Conservation (phyloP, 1,140 invertebrate genomes). For the Ylistrum balloti region DNA sequence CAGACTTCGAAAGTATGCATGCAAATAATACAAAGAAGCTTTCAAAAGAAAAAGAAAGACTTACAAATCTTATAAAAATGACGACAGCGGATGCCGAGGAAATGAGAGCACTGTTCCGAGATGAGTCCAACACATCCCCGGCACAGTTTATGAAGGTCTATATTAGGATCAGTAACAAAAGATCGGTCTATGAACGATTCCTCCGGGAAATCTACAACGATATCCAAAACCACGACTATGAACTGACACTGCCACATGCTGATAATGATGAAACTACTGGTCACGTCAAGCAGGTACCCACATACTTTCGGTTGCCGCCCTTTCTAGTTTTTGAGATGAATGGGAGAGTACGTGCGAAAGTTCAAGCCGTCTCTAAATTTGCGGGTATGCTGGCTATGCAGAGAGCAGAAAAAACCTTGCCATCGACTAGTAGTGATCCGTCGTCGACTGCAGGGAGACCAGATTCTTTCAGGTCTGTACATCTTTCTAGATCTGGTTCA, state of each 20-base stretch:
- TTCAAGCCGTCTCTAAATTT: slow-evolving; percentile 1
- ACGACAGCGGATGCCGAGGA: neutral
- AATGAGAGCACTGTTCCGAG: slow-evolving; percentile 3
- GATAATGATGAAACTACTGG: neutral
- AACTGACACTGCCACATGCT: neutral
- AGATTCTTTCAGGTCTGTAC: neutral
- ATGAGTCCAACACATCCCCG: neutral
- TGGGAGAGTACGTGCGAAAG: neutral
- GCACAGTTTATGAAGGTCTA: slow-evolving; percentile 24
- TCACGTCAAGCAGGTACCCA: neutral
- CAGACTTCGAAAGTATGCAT: slow-evolving; percentile 26
- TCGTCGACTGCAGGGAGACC: neutral
- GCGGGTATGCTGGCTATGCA: neutral
- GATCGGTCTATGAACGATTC: slow-evolving; percentile 42
- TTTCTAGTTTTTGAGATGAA: neutral
- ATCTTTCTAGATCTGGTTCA: neutral
- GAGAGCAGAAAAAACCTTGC: neutral
- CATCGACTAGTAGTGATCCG: neutral
- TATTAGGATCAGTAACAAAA: neutral
- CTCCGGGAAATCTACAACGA: slow-evolving; percentile 48
- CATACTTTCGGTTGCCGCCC: slow-evolving; percentile 1
- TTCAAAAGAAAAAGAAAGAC: slow-evolving; percentile 36
- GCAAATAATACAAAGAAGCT: neutral
- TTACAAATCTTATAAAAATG: slow-evolving; percentile 6
- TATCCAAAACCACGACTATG: neutral